Base-by-base conservation (phyloP, 2,113 vertebrate species). In the Macquaria ambigua region DNA sequence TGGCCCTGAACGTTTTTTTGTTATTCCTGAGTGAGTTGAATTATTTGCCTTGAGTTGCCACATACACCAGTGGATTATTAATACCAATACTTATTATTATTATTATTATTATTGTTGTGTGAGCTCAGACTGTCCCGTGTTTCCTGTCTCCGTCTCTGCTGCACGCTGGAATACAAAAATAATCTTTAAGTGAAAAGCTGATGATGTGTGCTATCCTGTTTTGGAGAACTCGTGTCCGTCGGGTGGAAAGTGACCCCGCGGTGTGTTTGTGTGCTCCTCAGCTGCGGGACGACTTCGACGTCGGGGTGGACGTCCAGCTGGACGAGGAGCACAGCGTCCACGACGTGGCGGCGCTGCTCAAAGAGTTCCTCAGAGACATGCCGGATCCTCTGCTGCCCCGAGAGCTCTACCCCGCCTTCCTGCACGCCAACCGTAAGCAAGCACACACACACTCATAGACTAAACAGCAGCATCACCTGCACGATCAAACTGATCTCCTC, bases 261-360 rank as follows among this genome's bases (percentile, higher is more conserved):
- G 20, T 76, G 56, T 37, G 28, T 77, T 1, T 77, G 61, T 1
- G 3, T 12, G 8, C 20, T 31, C 59, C n/a, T 52, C 73, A 95
- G 94, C 86, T 95, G 85, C 85, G 92, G 23, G 94, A 96, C 5
- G 93, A 94, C 85, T 95, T 95, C 25, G 94, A 96, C 87, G 25
- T 90, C 28, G 95, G 95, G 11, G 82, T 90, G 74, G 95, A 96
- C 52, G 89, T 98, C 11, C 90, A 95, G 68, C 85, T 99, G 92
- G 97, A 97, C 11, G 97, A 98, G 31, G 95, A 94, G 59, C 97
- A 97, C 37, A 97, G 96, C 1, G 96, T 98, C 11, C 97, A 99
- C 0, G 98, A 99, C 0, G 97, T 99, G 84, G 97, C 97, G 0
- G 97, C 97, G 0, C 92, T 99, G 78, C 96, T 99, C 63, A 99